phyloP scores from a whole-genome alignment of 2,113 vertebrate species.

The Rhodinocichla rosea region DNA sequence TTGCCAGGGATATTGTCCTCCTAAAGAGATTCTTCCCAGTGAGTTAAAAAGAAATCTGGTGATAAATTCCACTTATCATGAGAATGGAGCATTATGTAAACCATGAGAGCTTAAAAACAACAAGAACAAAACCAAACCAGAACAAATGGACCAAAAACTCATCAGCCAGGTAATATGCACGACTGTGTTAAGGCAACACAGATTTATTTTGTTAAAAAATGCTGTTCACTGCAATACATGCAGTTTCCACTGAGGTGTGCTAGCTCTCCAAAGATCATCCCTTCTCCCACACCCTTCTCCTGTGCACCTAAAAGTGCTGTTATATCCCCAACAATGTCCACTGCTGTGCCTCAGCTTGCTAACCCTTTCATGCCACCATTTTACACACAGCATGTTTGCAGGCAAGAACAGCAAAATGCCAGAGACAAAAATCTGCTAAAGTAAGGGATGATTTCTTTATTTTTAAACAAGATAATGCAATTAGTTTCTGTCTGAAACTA shows the following conservation, averaged over 20 bases:
- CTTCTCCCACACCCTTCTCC: neutral
- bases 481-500: slow-evolving; percentile 15
- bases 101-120: neutral
- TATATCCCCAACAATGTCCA: neutral
- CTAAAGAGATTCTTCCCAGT: neutral
- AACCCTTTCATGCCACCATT: slow-evolving; percentile 23
- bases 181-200: neutral
- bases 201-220: neutral
- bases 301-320: neutral
- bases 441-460: slow-evolving; percentile 17
- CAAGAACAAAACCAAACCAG: neutral
- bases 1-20: neutral
- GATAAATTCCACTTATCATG: neutral
- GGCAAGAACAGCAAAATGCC: neutral
- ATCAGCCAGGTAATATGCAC: neutral
- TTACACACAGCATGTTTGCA: neutral
- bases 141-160: neutral
- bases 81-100: neutral
- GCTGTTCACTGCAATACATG: slow-evolving; percentile 3
- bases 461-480: neutral
- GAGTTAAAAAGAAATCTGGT: neutral
- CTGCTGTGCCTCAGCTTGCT: neutral
- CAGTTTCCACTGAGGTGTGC: slow-evolving; percentile 65
- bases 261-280: slow-evolving; percentile 56
- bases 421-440: neutral